Conservation (phyloP, 2,797 vertebrate species). For the Dryobates pubescens region DNA sequence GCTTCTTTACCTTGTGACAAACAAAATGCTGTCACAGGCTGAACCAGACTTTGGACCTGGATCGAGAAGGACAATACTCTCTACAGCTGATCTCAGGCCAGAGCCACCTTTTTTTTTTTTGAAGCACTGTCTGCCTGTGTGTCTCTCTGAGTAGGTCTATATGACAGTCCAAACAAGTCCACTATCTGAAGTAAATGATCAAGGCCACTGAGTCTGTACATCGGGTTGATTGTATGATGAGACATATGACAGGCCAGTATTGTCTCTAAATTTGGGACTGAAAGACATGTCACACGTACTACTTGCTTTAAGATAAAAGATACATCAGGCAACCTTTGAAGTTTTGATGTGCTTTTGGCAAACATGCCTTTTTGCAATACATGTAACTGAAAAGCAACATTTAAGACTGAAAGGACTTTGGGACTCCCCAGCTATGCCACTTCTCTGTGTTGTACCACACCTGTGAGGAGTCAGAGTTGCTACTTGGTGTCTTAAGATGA, state of each 20-base stretch:
- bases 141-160: not conserved
- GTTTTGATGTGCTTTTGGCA: not conserved
- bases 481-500: not conserved
- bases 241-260: not conserved
- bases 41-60: constrained; percentile 27
- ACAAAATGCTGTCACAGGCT: not conserved
- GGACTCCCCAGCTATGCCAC: not conserved
- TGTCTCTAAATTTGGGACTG: not conserved
- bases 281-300: not conserved
- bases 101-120: not conserved
- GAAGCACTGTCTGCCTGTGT: not conserved
- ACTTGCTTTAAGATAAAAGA: not conserved
- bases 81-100: not conserved
- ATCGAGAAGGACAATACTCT: not conserved
- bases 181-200: not conserved
- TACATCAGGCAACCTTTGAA: not conserved
- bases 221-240: not conserved
- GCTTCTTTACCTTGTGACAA: constrained; percentile 16
- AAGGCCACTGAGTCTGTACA: not conserved
- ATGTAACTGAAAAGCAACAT: not conserved
- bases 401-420: not conserved
- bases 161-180: not conserved
- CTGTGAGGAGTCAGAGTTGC: not conserved
- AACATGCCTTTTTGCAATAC: not conserved
- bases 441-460: not conserved